These are phyloP conservation scores for Drosophila murphyi DNA, from an alignment of 1,140 invertebrate genomes.

Conservation along the genomic window DNA sequence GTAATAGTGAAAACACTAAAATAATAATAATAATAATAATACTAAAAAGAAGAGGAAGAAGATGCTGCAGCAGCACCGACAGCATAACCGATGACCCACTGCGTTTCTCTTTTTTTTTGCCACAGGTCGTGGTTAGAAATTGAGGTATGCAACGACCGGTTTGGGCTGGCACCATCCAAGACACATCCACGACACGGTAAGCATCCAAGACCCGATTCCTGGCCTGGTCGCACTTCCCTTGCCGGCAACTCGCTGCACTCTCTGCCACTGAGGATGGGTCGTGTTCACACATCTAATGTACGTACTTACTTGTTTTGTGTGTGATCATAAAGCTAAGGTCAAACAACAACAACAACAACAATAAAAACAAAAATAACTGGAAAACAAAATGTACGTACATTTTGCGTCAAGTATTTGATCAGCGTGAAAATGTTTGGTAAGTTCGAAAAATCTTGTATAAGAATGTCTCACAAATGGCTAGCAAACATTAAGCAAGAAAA, in stretches of 20 bases:
- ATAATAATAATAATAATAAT: constrained; percentile 43
- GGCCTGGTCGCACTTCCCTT: constrained; percentile 24
- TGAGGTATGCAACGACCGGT: constrained; percentile 79
- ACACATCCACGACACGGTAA: not conserved
- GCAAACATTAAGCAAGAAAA: not conserved
- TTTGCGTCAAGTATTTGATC: constrained; percentile 74
- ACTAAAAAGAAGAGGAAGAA: constrained; percentile 25
- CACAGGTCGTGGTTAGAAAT: constrained; percentile 80
- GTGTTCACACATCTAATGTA: constrained; percentile 77
- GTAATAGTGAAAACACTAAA: constrained; percentile 27
- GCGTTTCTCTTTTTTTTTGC: constrained; percentile 77
- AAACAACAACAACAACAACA: constrained; percentile 29
- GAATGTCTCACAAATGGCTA: too few relatives aligned
- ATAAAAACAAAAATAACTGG: constrained; percentile 23
- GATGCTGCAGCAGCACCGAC: constrained; percentile 29
- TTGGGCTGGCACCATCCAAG: constrained; percentile 76
- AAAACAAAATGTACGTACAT: constrained; percentile 57
- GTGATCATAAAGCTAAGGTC: constrained; percentile 74
- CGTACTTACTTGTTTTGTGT: constrained; percentile 66
- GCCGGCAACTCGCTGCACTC: constrained; percentile 17
- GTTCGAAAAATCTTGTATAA: not conserved
- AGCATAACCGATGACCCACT: constrained; percentile 79
- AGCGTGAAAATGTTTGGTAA: constrained; percentile 51
- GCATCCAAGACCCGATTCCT: constrained; percentile 43
- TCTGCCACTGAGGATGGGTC: constrained; percentile 45